Evolutionary conservation across 2,888 invertebrate genomes (phyloP).

Genomic region (Caradrina kadenii): DNA sequence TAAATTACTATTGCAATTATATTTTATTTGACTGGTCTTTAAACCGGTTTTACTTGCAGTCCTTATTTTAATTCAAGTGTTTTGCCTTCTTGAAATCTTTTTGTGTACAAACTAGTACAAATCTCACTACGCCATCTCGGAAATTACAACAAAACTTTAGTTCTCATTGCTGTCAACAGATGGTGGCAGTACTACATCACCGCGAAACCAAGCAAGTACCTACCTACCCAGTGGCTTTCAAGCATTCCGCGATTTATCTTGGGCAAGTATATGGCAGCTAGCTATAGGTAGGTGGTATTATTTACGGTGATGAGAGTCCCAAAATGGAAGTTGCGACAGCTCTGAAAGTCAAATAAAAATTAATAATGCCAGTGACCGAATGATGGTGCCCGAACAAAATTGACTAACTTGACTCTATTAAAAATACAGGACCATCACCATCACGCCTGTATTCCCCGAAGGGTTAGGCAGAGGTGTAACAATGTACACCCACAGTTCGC

Average conservation of each 20-base stretch:
- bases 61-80: background rate
- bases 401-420: too few relatives aligned
- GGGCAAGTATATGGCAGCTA: background rate
- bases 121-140: constrained; percentile 42
- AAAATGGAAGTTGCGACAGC: too few relatives aligned
- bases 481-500: too few relatives aligned
- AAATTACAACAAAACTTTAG: background rate
- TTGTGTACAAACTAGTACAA: background rate
- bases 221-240: background rate
- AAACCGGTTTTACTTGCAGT: background rate
- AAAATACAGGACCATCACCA: too few relatives aligned
- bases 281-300: background rate
- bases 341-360: too few relatives aligned
- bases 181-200: constrained; percentile 41
- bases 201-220: background rate
- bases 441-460: too few relatives aligned
- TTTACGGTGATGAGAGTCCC: too few relatives aligned
- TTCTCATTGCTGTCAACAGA: constrained; percentile 28
- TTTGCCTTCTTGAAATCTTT: background rate
- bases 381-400: too few relatives aligned
- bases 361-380: too few relatives aligned
- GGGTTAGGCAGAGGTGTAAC: too few relatives aligned
- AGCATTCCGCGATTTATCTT: constrained; percentile 1
- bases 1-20: background rate
- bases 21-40: background rate